phyloP scores from a whole-genome alignment of 2,113 vertebrate species.

The Hydrolagus affinis region DNA sequence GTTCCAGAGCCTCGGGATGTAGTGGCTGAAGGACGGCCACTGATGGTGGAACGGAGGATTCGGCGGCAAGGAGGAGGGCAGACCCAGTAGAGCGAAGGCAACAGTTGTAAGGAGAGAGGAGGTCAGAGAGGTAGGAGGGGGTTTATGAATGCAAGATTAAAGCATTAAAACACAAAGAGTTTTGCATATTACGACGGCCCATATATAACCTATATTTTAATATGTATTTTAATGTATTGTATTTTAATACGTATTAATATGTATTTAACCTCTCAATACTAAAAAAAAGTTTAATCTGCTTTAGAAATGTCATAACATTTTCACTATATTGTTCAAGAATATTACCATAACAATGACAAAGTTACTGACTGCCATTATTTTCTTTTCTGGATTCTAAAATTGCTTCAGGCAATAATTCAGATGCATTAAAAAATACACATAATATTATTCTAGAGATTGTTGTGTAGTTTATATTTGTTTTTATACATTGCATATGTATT shows the following conservation, averaged over 20 bases:
- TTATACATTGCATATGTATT: not conserved
- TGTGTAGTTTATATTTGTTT: not conserved
- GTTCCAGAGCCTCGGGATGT: too few relatives aligned
- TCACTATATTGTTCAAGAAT: not conserved
- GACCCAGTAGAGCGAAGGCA: too few relatives aligned
- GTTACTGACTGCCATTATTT: not conserved
- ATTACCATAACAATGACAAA: not conserved
- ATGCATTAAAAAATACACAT: not conserved
- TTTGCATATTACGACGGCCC: not conserved
- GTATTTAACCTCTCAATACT: too few relatives aligned
- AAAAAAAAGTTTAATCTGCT: constrained; percentile 1
- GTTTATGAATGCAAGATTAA: not conserved
- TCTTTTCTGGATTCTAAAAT: not conserved
- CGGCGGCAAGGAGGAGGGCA: too few relatives aligned
- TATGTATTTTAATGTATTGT: not conserved
- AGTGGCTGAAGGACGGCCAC: too few relatives aligned
- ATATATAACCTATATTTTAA: too few relatives aligned
- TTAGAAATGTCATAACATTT: not conserved
- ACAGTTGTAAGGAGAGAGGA: too few relatives aligned
- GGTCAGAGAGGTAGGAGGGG: too few relatives aligned
- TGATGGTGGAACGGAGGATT: too few relatives aligned
- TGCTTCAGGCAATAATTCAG: not conserved
- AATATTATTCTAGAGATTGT: not conserved
- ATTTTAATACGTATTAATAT: not conserved
- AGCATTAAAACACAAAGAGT: not conserved